Evolutionary conservation across 2,113 vertebrate genomes (phyloP).

Genomic region (Cebus imitator): DNA sequence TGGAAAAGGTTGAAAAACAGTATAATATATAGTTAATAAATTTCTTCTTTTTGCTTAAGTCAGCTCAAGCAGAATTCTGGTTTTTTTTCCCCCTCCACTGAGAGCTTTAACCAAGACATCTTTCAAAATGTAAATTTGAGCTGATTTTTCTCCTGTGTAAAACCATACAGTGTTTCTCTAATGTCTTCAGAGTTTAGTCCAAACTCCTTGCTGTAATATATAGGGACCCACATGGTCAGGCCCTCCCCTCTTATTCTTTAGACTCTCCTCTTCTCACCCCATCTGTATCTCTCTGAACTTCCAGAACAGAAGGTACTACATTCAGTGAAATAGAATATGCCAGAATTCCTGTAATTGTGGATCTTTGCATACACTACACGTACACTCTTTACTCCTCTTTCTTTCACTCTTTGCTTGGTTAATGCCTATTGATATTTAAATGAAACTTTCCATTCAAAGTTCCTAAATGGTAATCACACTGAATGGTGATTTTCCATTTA

Average conservation of each 20-base stretch:
- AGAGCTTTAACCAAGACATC: slow-evolving; percentile 36
- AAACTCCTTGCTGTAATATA: neutral
- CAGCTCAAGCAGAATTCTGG: slow-evolving; percentile 18
- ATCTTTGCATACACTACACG: neutral
- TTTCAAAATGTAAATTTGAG: slow-evolving; percentile 3
- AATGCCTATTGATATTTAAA: neutral
- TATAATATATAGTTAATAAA: slow-evolving; percentile 45
- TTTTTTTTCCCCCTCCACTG: neutral
- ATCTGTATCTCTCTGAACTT: neutral
- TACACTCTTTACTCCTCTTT: neutral
- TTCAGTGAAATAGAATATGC: neutral
- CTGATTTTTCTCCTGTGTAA: slow-evolving; percentile 38
- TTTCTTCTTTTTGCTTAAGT: slow-evolving; percentile 47
- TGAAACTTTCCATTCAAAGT: neutral
- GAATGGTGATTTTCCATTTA: neutral
- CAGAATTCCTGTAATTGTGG: neutral
- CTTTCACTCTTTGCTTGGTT: neutral
- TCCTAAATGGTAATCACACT: neutral
- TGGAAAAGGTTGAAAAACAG: slow-evolving; percentile 43
- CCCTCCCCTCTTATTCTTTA: neutral
- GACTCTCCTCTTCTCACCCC: neutral
- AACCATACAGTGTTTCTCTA: neutral
- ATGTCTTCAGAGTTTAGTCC: neutral
- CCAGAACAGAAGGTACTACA: neutral
- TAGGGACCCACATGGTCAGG: neutral